Conservation (phyloP, 2,797 vertebrate genomes). For the Pseudomugil gertrudae region DNA sequence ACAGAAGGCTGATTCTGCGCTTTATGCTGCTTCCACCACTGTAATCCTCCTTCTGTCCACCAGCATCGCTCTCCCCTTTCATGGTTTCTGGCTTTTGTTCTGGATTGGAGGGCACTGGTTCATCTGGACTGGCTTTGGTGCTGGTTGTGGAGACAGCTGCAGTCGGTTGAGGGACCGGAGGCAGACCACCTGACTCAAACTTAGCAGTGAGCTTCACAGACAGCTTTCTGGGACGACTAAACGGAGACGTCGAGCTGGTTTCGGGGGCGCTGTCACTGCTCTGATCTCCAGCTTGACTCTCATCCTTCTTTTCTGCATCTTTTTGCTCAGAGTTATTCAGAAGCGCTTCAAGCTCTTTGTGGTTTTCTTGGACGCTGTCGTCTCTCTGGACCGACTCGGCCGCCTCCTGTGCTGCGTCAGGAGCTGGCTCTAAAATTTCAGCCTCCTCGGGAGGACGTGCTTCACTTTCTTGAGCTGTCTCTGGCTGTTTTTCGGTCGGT, state of each 20-base stretch:
- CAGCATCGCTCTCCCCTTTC: constrained; percentile 38
- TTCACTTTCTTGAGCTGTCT: constrained; percentile 34
- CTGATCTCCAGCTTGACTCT: constrained; percentile 31
- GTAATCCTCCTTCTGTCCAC: constrained; percentile 45
- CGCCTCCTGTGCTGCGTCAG: constrained; percentile 28
- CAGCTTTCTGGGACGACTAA: constrained; percentile 80
- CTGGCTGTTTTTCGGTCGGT: constrained; percentile 23
- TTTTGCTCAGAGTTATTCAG: constrained; percentile 24
- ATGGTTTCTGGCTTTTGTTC: constrained; percentile 14
- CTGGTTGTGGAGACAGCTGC: constrained; percentile 35
- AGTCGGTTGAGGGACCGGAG: constrained; percentile 47
- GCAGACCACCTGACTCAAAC: constrained; percentile 80
- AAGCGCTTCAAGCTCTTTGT: constrained; percentile 9
- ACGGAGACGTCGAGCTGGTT: constrained; percentile 25
- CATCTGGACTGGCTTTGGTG: constrained; percentile 19
- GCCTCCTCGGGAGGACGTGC: constrained; percentile 11
- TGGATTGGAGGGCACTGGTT: constrained; percentile 3
- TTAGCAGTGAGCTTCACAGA: constrained; percentile 85
- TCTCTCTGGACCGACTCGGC: constrained; percentile 33
- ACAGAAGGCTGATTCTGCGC: constrained; percentile 79
- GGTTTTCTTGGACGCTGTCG: constrained; percentile 38
- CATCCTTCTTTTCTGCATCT: constrained; percentile 15
- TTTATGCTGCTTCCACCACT: constrained; percentile 73
- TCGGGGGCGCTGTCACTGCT: constrained; percentile 6
- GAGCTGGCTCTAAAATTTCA: constrained; percentile 26